Conservation (phyloP, 2,113 vertebrate species). For the Misgurnus anguillicaudatus region DNA sequence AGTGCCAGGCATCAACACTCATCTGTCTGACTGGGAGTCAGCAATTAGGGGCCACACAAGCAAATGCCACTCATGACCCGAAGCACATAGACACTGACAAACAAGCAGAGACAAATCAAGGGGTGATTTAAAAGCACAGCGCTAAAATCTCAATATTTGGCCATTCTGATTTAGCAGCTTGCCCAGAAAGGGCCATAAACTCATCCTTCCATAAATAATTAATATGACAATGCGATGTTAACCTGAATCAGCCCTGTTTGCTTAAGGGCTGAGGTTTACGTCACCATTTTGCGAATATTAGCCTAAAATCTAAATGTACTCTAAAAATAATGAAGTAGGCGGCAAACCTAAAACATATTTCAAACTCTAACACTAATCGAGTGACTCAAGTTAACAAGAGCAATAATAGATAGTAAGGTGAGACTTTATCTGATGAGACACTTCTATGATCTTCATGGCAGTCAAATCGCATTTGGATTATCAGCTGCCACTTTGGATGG, state of each 20-base stretch:
- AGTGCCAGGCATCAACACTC: conserved; percentile 83
- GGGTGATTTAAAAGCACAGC: conserved; percentile 92
- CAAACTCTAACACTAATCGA: not conserved
- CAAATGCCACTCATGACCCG: conserved; percentile 93
- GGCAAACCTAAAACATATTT: not conserved
- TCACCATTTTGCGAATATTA: not conserved
- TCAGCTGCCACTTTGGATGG: conserved; percentile 62
- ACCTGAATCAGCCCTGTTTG: conserved; percentile 85
- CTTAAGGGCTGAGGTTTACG: conserved; percentile 81
- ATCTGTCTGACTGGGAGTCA: conserved; percentile 92
- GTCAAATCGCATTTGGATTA: conserved; percentile 50
- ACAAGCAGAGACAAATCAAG: conserved; percentile 92
- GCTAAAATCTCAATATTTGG: conserved; percentile 96
- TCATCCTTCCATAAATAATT: conserved; percentile 93
- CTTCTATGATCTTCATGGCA: conserved; percentile 2
- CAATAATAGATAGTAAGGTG: conserved; percentile 29
- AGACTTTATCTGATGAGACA: conserved; percentile 53
- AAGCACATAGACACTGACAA: conserved; percentile 92
- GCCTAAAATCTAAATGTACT: not conserved
- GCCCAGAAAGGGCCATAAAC: conserved; percentile 88
- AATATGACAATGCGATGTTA: conserved; percentile 86
- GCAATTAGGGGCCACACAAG: conserved; percentile 92
- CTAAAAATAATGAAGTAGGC: not conserved
- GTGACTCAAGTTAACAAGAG: conserved; percentile 9
- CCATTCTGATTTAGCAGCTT: conserved; percentile 90